Base-by-base conservation (phyloP, 1,140 invertebrate species). In the Bombus picipes region DNA sequence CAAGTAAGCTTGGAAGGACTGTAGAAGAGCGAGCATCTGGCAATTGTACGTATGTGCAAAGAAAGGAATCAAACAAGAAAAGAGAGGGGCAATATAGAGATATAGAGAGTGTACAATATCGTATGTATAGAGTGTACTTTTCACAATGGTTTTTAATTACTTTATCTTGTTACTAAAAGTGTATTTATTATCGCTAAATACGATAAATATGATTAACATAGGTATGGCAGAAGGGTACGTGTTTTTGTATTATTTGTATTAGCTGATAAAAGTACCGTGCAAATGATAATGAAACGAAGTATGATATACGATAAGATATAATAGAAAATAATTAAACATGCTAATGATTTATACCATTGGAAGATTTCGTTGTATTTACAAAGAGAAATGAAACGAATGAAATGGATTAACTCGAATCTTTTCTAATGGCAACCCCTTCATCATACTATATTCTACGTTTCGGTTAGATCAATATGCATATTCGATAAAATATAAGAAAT, bases 1-100 rank as follows among this genome's bases (percentile, higher is more conserved):
- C 47, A 75, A 34, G 32, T 66, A 47, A 72, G 37, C 39, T 34
- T 62, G 66, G 65, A 70, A 72, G 75, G 66, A 83, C 32, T 65
- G 57, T 80, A 73, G 39, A 80, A 85, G 28, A 85, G 68, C 28
- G 57, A 73, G 47, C 22, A 62, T 28, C 6, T 78, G n/a, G 25
- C 32, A 83, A 53, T 39, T 68, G 34, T 62, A 62, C 13, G 59
- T 62, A 62, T 62, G 1, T 25, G 57, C 12, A 22, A 39, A 70
- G 22, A 41, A 41, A 28, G 8, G 8, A 57, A 59, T 57, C 18
- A 41, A 57, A 43, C 18, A 12, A 71, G 15, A 72, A 15, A 28
- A n/a, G 34, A 41, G 28, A 39, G 32, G 59, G 32, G 47, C 34
- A 41, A 43, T 73, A 53, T 39, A 68, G 32, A 28, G 34, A 32